Evolutionary conservation across 2,888 invertebrate genomes (phyloP).

Genomic region (Papilio protenor): DNA sequence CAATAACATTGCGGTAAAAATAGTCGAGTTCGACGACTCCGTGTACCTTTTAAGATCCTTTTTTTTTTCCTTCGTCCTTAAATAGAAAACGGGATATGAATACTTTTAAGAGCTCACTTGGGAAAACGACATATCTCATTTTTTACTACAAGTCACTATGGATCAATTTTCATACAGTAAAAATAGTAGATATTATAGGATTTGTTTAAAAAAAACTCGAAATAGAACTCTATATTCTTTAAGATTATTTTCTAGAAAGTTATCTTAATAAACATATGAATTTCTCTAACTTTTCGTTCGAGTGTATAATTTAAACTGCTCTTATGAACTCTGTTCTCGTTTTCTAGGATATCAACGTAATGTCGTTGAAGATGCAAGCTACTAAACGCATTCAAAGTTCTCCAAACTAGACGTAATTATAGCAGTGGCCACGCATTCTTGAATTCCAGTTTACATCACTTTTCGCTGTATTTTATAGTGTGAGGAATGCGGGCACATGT

Average conservation of each 20-base stretch:
- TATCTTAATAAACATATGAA: not conserved
- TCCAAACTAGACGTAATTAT: constrained; percentile 28
- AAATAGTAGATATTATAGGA: not conserved
- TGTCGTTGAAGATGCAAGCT: not conserved
- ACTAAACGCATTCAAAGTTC: not conserved
- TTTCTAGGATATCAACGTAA: not conserved
- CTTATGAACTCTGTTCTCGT: constrained; percentile 9
- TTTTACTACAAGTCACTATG: not conserved
- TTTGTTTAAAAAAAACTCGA: too few relatives aligned
- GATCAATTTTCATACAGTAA: not conserved
- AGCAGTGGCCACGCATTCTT: constrained; percentile 16
- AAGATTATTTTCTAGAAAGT: not conserved
- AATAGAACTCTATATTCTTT: not conserved
- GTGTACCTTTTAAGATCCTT: constrained; percentile 14
- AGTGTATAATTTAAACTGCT: not conserved
- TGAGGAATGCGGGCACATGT: constrained; percentile 33
- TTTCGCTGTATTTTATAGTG: constrained; percentile 34
- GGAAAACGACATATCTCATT: not conserved
- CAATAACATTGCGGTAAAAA: constrained; percentile 40
- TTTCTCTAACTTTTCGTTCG: not conserved
- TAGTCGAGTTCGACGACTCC: constrained; percentile 36
- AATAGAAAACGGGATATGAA: not conserved
- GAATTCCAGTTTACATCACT: constrained; percentile 31
- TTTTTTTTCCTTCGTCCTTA: not conserved
- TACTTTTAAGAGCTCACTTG: not conserved